Conservation (phyloP, 1,140 invertebrate genomes). For the Papilio glaucus region DNA sequence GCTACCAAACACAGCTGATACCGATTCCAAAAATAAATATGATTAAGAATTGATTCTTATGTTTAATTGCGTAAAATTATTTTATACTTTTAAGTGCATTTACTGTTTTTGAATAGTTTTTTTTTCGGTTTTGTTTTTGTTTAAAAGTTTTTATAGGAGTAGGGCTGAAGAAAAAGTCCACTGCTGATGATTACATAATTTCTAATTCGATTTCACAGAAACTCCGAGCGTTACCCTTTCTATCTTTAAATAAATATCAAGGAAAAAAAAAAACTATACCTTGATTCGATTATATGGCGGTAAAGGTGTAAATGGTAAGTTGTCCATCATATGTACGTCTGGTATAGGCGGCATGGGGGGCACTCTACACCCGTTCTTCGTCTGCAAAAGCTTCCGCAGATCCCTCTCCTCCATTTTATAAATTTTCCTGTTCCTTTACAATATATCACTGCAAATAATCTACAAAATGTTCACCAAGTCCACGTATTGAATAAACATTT, state of each 20-base stretch:
- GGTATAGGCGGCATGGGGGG: constrained; percentile 75
- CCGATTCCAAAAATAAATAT: too few species aligned
- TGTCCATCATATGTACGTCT: constrained; percentile 71
- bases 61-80: too few species aligned
- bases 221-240: neutral
- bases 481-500: neutral
- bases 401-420: constrained; percentile 72
- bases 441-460: constrained; percentile 5
- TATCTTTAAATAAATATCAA: neutral
- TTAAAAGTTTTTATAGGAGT: too few species aligned
- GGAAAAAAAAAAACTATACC: constrained; percentile 63
- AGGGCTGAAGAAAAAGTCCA: too few species aligned
- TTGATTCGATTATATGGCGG: constrained; percentile 77
- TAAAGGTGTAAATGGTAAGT: constrained; percentile 72
- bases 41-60: too few species aligned
- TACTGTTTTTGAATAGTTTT: too few species aligned
- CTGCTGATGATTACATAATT: too few species aligned
- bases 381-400: constrained; percentile 67
- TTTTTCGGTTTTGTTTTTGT: too few species aligned
- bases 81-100: too few species aligned
- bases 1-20: too few species aligned
- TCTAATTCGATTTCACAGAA: too few species aligned
- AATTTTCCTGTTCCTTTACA: neutral
- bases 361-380: constrained; percentile 75
- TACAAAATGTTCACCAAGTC: neutral